Base-by-base conservation (phyloP, 30 jellyfish, hydroid and myxozoan genomes). In the Aurelia sp. region DNA sequence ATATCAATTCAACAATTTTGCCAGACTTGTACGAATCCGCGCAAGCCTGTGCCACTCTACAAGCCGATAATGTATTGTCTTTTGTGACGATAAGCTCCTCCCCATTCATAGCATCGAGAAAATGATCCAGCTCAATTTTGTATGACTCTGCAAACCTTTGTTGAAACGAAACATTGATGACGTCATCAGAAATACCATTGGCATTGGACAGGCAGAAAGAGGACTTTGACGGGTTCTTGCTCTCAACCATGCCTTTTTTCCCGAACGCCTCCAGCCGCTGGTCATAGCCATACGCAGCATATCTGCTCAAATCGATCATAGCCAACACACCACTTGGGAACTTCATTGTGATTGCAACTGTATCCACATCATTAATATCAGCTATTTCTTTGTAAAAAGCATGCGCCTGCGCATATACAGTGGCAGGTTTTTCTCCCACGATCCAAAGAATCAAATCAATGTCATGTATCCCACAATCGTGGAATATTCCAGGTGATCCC, bases 401-500 rank as follows among this genome's bases (percentile, higher is more conserved):
- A 72, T 87, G 97, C 65, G 91, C 99, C 50, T 90, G 95, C n/a
- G 98, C 74, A 60, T 44, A 79, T 13, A 96, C 99, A 22, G 84
- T 51, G 13, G 40, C 19, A 5, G 97, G 97, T 50, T 87, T 74
- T 51, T 90, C 98, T 10, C 90, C 93, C 76, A 86, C 74, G 10
- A 87, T 87, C 99, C 99, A 96, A 82, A 84, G 44, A 13, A 87
- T 79, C 89, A 96, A 58, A 59, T 96, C 99, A 19, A 90, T 82
- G 75, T 96, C 99, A 59, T 96, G 99, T 16, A 96, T 92, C 16
- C 97, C 98, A 66, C 99, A 96, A 60, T 96, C 99, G 58, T 90
- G 99, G 85, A 87, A 90, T 53, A 96, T 86, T 8, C 99, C 99
- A 31, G 92, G 96, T 18, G 99, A 96, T 16, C 68, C 74, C 67